Evolutionary conservation across 1,140 invertebrate species (phyloP).

Genomic region (Drosophila pseudoananassae): DNA sequence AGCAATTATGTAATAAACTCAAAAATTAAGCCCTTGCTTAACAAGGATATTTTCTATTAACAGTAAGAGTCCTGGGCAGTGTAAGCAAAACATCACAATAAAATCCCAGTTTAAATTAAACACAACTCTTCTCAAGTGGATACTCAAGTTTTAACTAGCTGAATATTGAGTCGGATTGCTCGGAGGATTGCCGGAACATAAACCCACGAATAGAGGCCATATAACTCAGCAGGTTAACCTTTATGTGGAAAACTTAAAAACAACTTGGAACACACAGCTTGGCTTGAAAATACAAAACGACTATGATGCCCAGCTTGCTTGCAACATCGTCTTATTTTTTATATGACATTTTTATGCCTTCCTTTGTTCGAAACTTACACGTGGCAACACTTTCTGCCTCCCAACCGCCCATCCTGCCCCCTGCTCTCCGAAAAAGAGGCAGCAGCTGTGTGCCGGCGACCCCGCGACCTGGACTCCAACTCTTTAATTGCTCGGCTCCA

Average conservation of each 20-base stretch:
- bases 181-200: conserved; percentile 38
- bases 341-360: conserved; percentile 71
- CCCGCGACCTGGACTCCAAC: conserved; percentile 49
- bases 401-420: not conserved
- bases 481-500: conserved; percentile 76
- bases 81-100: conserved; percentile 18
- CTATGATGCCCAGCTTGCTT: conserved; percentile 41
- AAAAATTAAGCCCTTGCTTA: not conserved
- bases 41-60: not conserved
- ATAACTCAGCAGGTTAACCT: conserved; percentile 62
- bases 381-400: conserved; percentile 17
- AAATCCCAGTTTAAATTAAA: conserved; percentile 35
- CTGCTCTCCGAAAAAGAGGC: conserved; percentile 1
- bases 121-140: conserved; percentile 35
- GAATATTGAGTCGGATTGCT: conserved; percentile 50
- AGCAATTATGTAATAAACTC: not conserved
- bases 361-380: conserved; percentile 68
- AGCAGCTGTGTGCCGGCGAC: conserved; percentile 41
- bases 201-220: conserved; percentile 49
- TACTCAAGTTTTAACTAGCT: conserved; percentile 57
- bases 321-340: conserved; percentile 61
- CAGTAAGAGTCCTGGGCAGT: not conserved
- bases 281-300: conserved; percentile 8
- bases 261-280: conserved; percentile 30
- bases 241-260: conserved; percentile 64